Conservation (phyloP, 2,888 invertebrate genomes). For the Syrphus vitripennis region DNA sequence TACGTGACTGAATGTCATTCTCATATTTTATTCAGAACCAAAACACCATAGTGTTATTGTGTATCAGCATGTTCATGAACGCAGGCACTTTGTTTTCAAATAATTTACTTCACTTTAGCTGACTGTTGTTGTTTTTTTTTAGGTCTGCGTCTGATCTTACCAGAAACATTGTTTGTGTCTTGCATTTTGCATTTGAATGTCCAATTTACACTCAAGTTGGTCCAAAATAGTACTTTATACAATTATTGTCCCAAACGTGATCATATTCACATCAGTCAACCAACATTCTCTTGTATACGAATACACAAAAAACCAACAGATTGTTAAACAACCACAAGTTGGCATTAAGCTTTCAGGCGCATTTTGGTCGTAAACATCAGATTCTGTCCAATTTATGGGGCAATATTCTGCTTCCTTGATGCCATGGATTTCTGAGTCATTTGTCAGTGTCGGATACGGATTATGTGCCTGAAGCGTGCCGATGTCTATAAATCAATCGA, state of each 20-base stretch:
- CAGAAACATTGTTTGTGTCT: background rate
- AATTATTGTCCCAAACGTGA: conserved; percentile 49
- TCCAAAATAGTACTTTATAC: conserved; percentile 18
- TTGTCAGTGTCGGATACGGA: conserved; percentile 22
- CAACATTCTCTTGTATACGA: background rate
- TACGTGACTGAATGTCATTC: conserved; percentile 32
- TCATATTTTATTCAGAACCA: conserved; percentile 60
- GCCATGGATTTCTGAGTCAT: conserved; percentile 13
- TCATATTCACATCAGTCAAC: conserved; percentile 19
- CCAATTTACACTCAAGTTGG: conserved; percentile 46
- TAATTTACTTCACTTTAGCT: background rate
- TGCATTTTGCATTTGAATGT: conserved; percentile 32
- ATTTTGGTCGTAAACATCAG: conserved; percentile 7
- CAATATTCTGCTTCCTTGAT: conserved; percentile 48
- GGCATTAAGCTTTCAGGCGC: conserved; percentile 8
- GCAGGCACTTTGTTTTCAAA: background rate
- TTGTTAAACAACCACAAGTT: background rate
- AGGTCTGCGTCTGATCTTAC: background rate
- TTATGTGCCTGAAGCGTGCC: conserved; percentile 51
- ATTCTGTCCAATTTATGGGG: conserved; percentile 31
- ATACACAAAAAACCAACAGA: background rate
- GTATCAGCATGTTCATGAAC: background rate
- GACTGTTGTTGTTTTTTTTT: background rate
- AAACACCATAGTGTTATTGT: background rate
- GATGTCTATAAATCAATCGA: conserved; percentile 54